Conservation (phyloP, 2,113 vertebrate genomes). For the Malaclemys terrapin region DNA sequence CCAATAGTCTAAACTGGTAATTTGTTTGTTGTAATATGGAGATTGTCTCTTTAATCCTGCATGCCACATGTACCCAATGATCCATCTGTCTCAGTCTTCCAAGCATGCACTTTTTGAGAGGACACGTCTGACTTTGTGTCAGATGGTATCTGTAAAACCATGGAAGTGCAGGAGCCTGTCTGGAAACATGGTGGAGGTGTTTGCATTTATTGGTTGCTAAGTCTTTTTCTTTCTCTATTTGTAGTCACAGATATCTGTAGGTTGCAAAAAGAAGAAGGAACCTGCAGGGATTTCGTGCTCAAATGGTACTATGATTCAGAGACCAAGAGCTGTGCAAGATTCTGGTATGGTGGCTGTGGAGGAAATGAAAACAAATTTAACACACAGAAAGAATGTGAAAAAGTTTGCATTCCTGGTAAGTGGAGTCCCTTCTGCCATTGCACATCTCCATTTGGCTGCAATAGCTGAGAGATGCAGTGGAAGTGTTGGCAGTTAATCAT, state of each 20-base stretch:
- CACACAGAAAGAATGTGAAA: constrained; percentile 88
- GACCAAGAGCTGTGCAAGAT: constrained; percentile 86
- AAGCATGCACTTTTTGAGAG: neutral
- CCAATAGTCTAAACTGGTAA: accelerated
- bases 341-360: constrained; percentile 95
- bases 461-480: too few relatives aligned
- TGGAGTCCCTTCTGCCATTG: accelerated
- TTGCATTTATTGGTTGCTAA: neutral
- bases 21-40: neutral
- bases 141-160: neutral
- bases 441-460: neutral
- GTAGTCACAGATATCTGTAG: constrained; percentile 81
- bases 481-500: neutral
- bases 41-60: neutral
- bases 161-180: neutral
- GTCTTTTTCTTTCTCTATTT: neutral
- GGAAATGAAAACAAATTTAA: constrained; percentile 94
- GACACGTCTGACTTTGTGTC: neutral
- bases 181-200: neutral
- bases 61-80: neutral
- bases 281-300: constrained; percentile 86
- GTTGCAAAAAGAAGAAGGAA: constrained; percentile 86
- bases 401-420: constrained; percentile 87
- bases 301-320: constrained; percentile 88
- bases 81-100: neutral